phyloP scores from a whole-genome alignment of 2,797 vertebrate species.

The Tachyglossus aculeatus region DNA sequence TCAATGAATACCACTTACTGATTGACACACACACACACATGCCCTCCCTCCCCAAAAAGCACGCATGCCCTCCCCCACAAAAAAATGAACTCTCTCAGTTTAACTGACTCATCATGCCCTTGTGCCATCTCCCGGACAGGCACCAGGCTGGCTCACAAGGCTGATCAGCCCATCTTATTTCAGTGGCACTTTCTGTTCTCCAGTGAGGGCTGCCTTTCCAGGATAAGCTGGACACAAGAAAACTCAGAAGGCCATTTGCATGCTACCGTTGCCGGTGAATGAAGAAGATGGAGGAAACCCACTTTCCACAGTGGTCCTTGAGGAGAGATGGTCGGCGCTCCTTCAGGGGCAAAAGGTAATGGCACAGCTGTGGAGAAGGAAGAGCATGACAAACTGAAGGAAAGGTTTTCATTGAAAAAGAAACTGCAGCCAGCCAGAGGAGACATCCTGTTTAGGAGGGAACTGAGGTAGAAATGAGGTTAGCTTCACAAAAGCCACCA shows the following conservation, averaged over 20 bases:
- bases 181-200: conserved; percentile 25
- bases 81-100: conserved; percentile 16
- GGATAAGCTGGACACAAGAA: conserved; percentile 35
- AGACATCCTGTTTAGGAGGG: neutral
- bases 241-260: neutral
- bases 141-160: conserved; percentile 23
- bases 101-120: neutral
- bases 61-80: no score
- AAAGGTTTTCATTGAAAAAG: conserved; percentile 32
- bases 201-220: conserved; percentile 1
- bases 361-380: neutral
- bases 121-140: neutral
- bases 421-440: neutral
- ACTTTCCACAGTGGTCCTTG: neutral
- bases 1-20: no score
- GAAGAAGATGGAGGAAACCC: neutral
- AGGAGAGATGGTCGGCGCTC: neutral
- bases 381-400: neutral
- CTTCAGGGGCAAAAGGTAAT: conserved; percentile 26
- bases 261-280: conserved; percentile 1
- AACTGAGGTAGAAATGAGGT: neutral
- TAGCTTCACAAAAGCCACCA: neutral
- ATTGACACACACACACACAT: no score
- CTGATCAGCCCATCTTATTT: conserved; percentile 1
- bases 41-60: no score